Conservation (phyloP, 2,797 vertebrate species). For the Hafferia zeledoni region DNA sequence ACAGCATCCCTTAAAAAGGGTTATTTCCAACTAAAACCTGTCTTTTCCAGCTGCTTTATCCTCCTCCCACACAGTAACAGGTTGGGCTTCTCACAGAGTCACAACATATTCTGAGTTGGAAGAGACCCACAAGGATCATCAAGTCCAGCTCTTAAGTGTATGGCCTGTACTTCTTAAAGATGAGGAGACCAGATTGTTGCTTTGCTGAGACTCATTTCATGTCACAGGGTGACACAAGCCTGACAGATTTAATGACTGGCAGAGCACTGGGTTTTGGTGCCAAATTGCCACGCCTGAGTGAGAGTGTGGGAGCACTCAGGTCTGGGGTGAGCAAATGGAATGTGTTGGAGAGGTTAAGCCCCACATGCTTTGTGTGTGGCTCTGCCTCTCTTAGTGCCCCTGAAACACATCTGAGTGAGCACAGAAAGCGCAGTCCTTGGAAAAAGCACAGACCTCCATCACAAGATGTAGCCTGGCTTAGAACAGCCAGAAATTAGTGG, state of each 20-base stretch:
- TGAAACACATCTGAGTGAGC: background rate
- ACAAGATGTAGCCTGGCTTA: background rate
- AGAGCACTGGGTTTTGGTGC: background rate
- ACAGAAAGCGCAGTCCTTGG: background rate
- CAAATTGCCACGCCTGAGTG: background rate
- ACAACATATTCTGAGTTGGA: background rate
- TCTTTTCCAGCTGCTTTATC: background rate
- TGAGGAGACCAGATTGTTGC: background rate
- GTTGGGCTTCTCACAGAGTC: background rate
- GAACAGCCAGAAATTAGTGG: constrained; percentile 31
- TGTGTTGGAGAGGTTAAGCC: background rate
- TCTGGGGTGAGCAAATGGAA: background rate
- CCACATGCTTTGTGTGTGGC: background rate
- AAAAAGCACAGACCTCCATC: background rate
- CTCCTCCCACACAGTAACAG: no score
- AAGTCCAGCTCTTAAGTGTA: background rate
- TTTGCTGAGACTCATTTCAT: background rate
- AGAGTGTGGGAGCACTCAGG: background rate
- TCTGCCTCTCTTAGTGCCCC: background rate
- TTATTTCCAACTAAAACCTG: background rate
- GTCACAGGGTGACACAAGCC: background rate
- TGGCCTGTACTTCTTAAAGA: background rate
- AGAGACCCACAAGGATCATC: background rate
- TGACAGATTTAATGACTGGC: background rate
- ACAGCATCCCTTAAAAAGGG: background rate